phyloP scores from a whole-genome alignment of 2,113 vertebrate genomes.

The Bambusicola thoracicus region DNA sequence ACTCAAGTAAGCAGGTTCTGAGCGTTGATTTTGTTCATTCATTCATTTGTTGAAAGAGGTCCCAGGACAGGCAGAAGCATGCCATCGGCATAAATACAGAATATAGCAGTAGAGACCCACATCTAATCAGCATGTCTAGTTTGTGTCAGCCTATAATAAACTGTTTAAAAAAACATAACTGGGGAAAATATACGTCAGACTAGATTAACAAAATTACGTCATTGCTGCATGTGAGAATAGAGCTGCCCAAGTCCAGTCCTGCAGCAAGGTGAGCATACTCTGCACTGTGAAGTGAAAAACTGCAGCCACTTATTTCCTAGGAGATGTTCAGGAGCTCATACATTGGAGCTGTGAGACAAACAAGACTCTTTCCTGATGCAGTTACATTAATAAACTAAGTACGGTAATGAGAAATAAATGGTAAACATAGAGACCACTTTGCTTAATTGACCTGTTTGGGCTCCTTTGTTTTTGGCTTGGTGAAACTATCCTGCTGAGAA shows the following conservation, averaged over 20 bases:
- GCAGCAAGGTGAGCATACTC: not conserved
- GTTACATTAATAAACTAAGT: not conserved
- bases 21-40: not conserved
- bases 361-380: not conserved
- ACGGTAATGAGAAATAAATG: slow-evolving; percentile 62
- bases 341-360: not conserved
- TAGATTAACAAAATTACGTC: not conserved
- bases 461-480: slow-evolving; percentile 46
- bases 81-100: not conserved
- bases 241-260: not conserved
- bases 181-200: not conserved
- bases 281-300: not conserved
- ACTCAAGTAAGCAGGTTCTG: not conserved
- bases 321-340: not conserved
- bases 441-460: slow-evolving; percentile 66
- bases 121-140: not conserved
- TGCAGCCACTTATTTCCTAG: not conserved
- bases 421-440: slow-evolving; percentile 47
- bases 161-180: not conserved
- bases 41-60: slow-evolving; percentile 25
- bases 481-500: slow-evolving; percentile 24
- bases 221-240: not conserved
- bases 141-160: not conserved
- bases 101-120: not conserved
- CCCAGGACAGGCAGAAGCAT: not conserved